These are phyloP conservation scores for Drosophila paramelanica DNA, from an alignment of 2,888 invertebrate genomes.

Conservation along the genomic window DNA sequence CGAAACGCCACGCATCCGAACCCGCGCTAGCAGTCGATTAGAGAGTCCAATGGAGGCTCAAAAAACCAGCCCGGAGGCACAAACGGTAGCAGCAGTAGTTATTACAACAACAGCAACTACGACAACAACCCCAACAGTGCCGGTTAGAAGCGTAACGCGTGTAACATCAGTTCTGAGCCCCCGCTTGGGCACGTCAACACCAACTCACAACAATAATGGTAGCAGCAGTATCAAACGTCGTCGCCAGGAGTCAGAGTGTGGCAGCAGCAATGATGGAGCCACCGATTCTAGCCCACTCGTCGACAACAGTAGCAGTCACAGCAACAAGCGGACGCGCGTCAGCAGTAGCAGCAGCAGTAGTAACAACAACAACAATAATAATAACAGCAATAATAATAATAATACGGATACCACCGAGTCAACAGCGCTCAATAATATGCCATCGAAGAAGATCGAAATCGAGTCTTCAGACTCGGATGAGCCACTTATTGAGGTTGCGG, in stretches of 20 bases:
- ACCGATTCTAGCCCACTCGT: constrained; percentile 29
- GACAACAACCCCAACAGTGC: constrained; percentile 53
- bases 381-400: constrained; percentile 27
- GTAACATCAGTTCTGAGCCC: constrained; percentile 75
- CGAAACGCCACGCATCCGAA: constrained; percentile 87
- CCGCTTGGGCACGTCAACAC: constrained; percentile 61
- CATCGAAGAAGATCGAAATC: constrained; percentile 82
- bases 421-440: constrained; percentile 29
- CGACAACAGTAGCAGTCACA: constrained; percentile 17
- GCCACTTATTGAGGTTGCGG: constrained; percentile 89
- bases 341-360: constrained; percentile 83
- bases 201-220: constrained; percentile 26
- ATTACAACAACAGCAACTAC: constrained; percentile 13
- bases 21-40: constrained; percentile 89
- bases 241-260: constrained; percentile 91
- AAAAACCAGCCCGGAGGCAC: constrained; percentile 77
- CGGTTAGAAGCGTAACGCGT: constrained; percentile 50
- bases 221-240: constrained; percentile 87
- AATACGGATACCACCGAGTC: constrained; percentile 25
- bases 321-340: constrained; percentile 73
- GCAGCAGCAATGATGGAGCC: constrained; percentile 79
- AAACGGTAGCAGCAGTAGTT: constrained; percentile 26
- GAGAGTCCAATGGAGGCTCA: constrained; percentile 87
- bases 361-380: constrained; percentile 24
- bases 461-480: constrained; percentile 93